These are phyloP conservation scores for Lithophane socia DNA, from an alignment of 2,888 invertebrate genomes.

Conservation along the genomic window DNA sequence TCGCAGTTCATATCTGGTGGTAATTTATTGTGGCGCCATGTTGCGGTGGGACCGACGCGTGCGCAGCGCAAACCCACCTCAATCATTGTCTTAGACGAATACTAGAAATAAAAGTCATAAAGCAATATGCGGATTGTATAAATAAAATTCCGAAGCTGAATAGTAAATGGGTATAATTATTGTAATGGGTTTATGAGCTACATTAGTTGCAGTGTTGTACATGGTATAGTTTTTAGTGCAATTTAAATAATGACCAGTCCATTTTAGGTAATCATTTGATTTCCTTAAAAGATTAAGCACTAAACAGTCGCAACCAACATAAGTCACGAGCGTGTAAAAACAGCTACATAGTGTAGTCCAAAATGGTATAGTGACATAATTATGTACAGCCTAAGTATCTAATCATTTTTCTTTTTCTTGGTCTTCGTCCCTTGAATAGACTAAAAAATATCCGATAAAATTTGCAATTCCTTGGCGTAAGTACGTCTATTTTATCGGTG, in stretches of 20 bases:
- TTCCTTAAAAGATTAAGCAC: constrained; percentile 53
- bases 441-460: constrained; percentile 72
- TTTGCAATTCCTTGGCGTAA: constrained; percentile 74
- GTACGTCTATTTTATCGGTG: constrained; percentile 81
- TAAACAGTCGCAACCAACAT: constrained; percentile 40
- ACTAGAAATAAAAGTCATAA: constrained; percentile 53
- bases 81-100: constrained; percentile 63
- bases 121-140: constrained; percentile 26
- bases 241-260: constrained; percentile 39
- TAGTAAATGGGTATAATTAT: neutral
- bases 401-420: constrained; percentile 45
- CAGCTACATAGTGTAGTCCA: constrained; percentile 22
- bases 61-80: constrained; percentile 61
- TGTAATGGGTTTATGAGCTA: neutral
- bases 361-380: constrained; percentile 62
- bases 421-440: constrained; percentile 37
- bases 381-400: constrained; percentile 36
- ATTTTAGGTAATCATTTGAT: constrained; percentile 53
- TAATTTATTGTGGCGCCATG: constrained; percentile 78
- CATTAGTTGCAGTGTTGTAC: constrained; percentile 17
- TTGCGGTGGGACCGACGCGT: constrained; percentile 65
- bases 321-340: constrained; percentile 42
- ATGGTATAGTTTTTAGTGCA: constrained; percentile 35
- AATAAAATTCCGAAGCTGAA: constrained; percentile 2
- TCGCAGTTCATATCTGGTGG: constrained; percentile 73